Evolutionary conservation across 1,140 invertebrate species (phyloP).

Genomic region (Panagrolaimus sp.): DNA sequence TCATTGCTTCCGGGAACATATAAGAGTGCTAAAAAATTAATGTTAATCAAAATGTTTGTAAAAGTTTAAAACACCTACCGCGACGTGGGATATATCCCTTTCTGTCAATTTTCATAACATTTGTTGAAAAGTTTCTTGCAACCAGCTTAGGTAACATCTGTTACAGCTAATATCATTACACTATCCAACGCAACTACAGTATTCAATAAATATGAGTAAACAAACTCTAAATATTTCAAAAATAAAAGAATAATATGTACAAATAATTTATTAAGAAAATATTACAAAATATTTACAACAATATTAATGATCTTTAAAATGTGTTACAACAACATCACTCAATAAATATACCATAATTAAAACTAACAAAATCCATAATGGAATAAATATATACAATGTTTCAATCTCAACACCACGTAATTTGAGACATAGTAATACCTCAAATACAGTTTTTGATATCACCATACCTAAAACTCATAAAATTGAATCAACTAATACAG

Average conservation of each 20-base stretch:
- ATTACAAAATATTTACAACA: neutral
- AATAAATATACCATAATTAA: neutral
- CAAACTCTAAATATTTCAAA: neutral
- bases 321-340: neutral
- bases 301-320: neutral
- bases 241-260: neutral
- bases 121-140: neutral
- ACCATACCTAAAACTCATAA: neutral
- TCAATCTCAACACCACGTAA: neutral
- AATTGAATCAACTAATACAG: no score
- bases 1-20: conserved; percentile 70
- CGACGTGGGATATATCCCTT: conserved; percentile 62
- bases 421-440: neutral
- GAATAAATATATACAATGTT: neutral
- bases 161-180: no score
- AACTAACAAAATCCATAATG: neutral
- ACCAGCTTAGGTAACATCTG: neutral
- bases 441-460: neutral
- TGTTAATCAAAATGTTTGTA: no score
- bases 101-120: conserved; percentile 7
- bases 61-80: no score
- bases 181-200: neutral
- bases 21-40: conserved; percentile 67
- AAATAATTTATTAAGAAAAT: neutral
- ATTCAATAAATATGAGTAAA: neutral